Percentiles rank a stretch among this genome's conserved stretches.
Conservation (phyloP, 2,888 invertebrate species). For the Odontomyia ornata region DNA sequence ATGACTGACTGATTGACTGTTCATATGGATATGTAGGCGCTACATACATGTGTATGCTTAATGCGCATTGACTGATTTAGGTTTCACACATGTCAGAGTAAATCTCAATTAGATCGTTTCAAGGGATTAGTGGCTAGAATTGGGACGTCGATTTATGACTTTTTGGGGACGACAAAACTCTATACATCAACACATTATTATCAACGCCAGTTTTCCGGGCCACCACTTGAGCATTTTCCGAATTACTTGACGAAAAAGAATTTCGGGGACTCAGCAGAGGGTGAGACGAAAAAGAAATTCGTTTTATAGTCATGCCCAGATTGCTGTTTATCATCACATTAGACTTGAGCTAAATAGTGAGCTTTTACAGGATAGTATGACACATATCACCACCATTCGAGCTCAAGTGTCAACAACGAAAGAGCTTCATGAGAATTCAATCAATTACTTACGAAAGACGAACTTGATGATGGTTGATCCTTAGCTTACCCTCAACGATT, state of each 20-base stretch:
- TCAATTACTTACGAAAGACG: constrained; percentile 32
- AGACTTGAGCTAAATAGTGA: background rate
- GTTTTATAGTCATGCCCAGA: constrained; percentile 13
- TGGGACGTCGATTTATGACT: constrained; percentile 20
- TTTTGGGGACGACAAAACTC: constrained; percentile 2
- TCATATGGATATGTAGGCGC: no score
- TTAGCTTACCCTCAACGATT: background rate
- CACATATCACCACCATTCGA: background rate
- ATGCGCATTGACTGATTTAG: background rate
- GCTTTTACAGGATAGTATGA: background rate
- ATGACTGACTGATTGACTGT: background rate
- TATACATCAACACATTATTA: no score
- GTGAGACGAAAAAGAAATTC: background rate
- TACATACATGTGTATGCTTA: no score
- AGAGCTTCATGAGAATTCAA: constrained; percentile 21
- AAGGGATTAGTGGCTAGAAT: constrained; percentile 17
- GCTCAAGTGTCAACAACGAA: constrained; percentile 19
- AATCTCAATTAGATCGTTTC: constrained; percentile 38
- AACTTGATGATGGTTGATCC: background rate
- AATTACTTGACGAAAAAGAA: background rate
- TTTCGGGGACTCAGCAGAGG: no score
- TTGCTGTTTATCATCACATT: constrained; percentile 1
- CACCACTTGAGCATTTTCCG: background rate
- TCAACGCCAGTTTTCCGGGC: background rate
- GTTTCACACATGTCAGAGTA: constrained; percentile 13